Percentiles rank a stretch among this genome's conserved stretches.
These are phyloP conservation scores for Tyto alba DNA, from an alignment of 2,113 vertebrate genomes.

Conservation along the genomic window DNA sequence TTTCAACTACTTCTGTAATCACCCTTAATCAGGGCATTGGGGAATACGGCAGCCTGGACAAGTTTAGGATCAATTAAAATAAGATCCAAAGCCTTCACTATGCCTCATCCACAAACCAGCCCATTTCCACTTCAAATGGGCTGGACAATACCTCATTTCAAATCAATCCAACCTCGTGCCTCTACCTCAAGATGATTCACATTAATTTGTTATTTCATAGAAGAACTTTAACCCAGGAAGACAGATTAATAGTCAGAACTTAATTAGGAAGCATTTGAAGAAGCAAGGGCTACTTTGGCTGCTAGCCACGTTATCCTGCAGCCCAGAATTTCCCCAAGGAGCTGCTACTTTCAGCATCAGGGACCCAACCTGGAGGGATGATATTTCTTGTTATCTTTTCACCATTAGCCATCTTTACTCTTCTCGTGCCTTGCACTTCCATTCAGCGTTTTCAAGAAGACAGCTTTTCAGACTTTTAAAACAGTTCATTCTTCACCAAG, in stretches of 20 bases:
- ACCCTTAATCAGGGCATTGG: background rate
- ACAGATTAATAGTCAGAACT: conserved; percentile 34
- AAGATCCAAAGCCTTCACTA: background rate
- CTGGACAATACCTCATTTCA: background rate
- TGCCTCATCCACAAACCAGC: background rate
- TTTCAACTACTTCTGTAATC: background rate
- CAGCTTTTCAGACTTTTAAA: background rate
- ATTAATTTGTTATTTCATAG: conserved; percentile 18
- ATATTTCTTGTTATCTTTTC: background rate
- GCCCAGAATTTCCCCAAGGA: conserved; percentile 16
- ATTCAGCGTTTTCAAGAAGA: background rate
- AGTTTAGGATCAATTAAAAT: background rate
- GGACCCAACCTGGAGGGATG: background rate
- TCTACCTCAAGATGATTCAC: background rate
- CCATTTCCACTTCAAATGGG: background rate
- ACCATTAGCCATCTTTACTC: background rate
- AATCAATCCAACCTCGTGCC: background rate
- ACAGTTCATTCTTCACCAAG: background rate
- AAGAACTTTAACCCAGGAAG: background rate
- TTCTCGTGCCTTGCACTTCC: background rate
- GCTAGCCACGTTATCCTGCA: conserved; percentile 37
- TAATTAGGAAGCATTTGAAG: conserved; percentile 61
- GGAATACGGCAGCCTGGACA: background rate
- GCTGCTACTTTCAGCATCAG: background rate
- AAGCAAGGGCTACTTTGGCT: conserved; percentile 17